Conservation (phyloP, 2,797 vertebrate species). For the Poeciliopsis presidionis region DNA sequence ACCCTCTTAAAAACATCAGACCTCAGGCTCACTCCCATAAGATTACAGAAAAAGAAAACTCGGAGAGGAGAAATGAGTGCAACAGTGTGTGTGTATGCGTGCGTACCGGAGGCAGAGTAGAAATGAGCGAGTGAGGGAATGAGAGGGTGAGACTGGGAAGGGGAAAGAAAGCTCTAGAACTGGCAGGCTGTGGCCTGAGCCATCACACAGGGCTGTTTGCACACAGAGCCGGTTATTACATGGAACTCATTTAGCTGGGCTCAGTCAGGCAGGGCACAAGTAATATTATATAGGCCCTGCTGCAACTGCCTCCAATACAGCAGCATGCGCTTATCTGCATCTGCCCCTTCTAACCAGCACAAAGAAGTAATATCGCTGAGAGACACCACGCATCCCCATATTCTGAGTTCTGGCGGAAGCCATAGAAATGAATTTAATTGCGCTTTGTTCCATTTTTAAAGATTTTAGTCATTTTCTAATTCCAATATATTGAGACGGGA, state of each 20-base stretch:
- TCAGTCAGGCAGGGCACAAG: constrained; percentile 80
- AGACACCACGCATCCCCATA: constrained; percentile 15
- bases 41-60: constrained; percentile 46
- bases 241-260: constrained; percentile 78
- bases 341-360: constrained; percentile 39
- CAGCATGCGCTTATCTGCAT: constrained; percentile 56
- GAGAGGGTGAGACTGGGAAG: constrained; percentile 61
- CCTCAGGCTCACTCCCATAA: constrained; percentile 59
- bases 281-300: constrained; percentile 67
- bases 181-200: constrained; percentile 66
- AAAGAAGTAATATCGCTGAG: constrained; percentile 40
- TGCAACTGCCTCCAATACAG: constrained; percentile 54
- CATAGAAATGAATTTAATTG: constrained; percentile 24
- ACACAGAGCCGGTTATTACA: constrained; percentile 77
- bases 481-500: not conserved
- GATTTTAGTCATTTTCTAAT: constrained; percentile 1
- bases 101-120: constrained; percentile 11
- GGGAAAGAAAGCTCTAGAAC: constrained; percentile 72
- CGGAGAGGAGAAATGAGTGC: constrained; percentile 58
- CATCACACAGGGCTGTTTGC: constrained; percentile 70
- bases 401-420: constrained; percentile 20
- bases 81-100: constrained; percentile 22
- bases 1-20: constrained; percentile 70
- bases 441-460: not conserved
- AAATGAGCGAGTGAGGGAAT: constrained; percentile 68